These are phyloP conservation scores for Colletes latitarsis DNA, from an alignment of 1,140 invertebrate species.

Conservation along the genomic window DNA sequence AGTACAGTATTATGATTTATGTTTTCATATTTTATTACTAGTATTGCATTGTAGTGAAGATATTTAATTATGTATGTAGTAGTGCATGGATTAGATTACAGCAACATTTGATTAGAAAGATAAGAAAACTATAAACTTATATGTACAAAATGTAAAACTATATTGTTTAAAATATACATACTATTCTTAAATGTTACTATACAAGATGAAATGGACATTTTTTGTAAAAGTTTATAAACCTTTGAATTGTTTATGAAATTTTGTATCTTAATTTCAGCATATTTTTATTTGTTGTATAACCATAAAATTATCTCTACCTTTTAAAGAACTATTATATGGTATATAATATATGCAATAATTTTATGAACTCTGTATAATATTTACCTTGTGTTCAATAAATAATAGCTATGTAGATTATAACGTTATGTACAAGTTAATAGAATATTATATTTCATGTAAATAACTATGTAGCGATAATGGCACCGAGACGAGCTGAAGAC, in stretches of 20 bases:
- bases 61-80: not conserved
- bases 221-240: not conserved
- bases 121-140: not conserved
- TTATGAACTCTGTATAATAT: not conserved
- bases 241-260: not conserved
- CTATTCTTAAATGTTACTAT: not conserved
- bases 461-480: slow-evolving; percentile 68
- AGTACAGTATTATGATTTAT: slow-evolving; percentile 13
- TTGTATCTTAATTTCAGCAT: not conserved
- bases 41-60: not conserved
- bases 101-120: not conserved
- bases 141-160: not conserved
- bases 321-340: not conserved
- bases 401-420: not conserved
- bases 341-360: not conserved
- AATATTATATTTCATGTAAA: slow-evolving; percentile 24
- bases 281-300: not conserved
- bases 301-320: not conserved
- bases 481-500: slow-evolving; percentile 74
- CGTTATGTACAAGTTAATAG: not conserved
- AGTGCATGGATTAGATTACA: not conserved
- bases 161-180: not conserved
- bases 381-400: not conserved
- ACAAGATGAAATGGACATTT: not conserved
- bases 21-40: not conserved